Evolutionary conservation across 1,140 invertebrate species (phyloP).

Genomic region (Drosophila kurseongensis): DNA sequence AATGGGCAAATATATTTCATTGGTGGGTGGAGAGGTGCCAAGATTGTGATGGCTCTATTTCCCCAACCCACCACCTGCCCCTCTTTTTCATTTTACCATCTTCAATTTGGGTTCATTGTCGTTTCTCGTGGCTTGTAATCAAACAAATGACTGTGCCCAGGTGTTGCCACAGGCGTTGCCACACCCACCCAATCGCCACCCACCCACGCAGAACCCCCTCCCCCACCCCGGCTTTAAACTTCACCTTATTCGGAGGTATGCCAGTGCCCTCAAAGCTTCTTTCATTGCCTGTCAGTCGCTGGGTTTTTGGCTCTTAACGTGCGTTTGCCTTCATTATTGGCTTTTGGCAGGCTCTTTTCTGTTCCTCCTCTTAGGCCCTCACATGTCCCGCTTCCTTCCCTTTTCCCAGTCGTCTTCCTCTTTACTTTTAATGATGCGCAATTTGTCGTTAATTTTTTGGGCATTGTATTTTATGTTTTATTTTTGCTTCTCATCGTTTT

Average conservation of each 20-base stretch:
- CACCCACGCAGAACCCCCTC: slow-evolving; percentile 8
- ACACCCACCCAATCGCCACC: slow-evolving; percentile 2
- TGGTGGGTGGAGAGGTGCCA: neutral
- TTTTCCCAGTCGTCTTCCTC: slow-evolving; percentile 12
- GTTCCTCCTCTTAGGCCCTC: too few species aligned
- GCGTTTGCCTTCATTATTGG: slow-evolving; percentile 49
- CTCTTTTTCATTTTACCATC: slow-evolving; percentile 31
- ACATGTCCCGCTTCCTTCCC: neutral
- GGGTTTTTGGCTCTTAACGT: slow-evolving; percentile 35
- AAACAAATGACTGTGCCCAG: slow-evolving; percentile 77
- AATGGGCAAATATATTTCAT: slow-evolving; percentile 37
- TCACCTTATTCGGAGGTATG: neutral
- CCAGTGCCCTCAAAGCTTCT: slow-evolving; percentile 28
- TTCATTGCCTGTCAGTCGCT: slow-evolving; percentile 43
- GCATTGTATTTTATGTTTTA: slow-evolving; percentile 77
- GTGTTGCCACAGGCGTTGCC: slow-evolving; percentile 51
- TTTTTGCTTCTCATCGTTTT: slow-evolving; percentile 58
- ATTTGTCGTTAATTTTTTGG: slow-evolving; percentile 80
- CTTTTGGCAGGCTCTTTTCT: slow-evolving; percentile 40
- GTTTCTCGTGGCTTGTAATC: slow-evolving; percentile 68
- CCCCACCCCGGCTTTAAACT: too few species aligned
- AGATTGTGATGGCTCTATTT: slow-evolving; percentile 15
- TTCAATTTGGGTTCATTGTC: slow-evolving; percentile 51
- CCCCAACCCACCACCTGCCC: neutral
- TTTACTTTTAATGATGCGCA: slow-evolving; percentile 77